Evolutionary conservation across 2,888 invertebrate species (phyloP), one percentile per base, ranked within the genome.

Genomic region (Blastobasis lacticolella): DNA sequence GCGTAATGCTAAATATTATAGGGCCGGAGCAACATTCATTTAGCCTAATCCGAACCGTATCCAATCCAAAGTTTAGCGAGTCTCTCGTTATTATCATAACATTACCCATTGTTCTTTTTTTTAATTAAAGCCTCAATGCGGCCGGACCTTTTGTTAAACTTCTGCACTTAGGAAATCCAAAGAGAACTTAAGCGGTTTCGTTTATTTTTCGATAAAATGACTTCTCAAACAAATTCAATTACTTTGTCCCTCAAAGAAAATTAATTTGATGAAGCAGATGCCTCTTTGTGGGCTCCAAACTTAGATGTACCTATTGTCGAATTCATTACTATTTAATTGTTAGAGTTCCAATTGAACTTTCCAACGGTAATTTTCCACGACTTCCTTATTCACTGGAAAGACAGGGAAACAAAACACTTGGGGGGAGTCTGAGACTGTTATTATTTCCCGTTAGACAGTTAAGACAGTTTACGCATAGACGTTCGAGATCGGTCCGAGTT

Each of bases 81-180:
- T 50, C 50, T 5, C 45, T 10, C 49, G 41, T 48, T 54, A 48
- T 48, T 54, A 45, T 48, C 52, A 50, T 54, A 48, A 46, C 38
- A 51, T 53, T 47, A 41, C 48, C 45, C 51, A 53, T 55, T 53
- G 53, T 51, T 50, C 49, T 41, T 50, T 55, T 23, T 23, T 55
- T 55, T 51, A 53, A 55, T 55, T 53, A 55, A 53, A 53, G 45
- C 46, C 46, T 23, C 44, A 38, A 52, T 46, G 46, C 49, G 49
- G 51, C 49, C 47, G 50, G 46, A 49, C 47, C 49, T 49, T 49
- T 51, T 51, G 49, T 46, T 38, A 49, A 53, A 55, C 49, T 55
- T 51, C 51, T 50, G 52, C 52, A 50, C 47, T 53, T 46, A 53
- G 49, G 50, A 49, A 51, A 55, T 50, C 50, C 51, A 23, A 46